Base-by-base conservation (phyloP, 2,113 vertebrate species). In the Corythoichthys intestinalis region DNA sequence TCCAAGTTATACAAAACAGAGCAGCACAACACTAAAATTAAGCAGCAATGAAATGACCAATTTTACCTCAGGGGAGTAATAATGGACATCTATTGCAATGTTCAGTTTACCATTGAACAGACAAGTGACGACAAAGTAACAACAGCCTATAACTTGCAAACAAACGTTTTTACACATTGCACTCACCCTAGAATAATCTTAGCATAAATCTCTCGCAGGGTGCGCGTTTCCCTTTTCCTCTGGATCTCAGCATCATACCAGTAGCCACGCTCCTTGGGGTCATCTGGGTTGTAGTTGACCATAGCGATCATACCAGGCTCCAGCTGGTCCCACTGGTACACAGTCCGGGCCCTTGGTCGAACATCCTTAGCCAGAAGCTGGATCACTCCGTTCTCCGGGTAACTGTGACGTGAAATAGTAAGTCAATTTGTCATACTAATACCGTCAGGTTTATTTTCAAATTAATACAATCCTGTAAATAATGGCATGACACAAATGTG, bases 241-340 rank as follows among this genome's bases (percentile, higher is more conserved):
- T 94, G 89, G 74, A 99, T 96, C 88, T 95, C 91, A 0, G 95
- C 97, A 0, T 99, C 96, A 0, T 99, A 99, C 97, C 97, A 99
- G 88, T 96, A 99, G 0, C 97, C 97, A 0, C 96, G 93, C 69
- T 98, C 96, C 69, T 93, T 94, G 2, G 94, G 94, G 1, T 96
- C 95, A 3, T 98, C 97, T 0, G 95, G 93, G 74, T 98, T 99
- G 76, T 94, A 99, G 90, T 99, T 99, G 38, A 98, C 90, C 97
- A 99, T 98, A 14, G 98, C 94, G 34, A 94, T 82, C 86, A 97
- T 95, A 12, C 95, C 96, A 2, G 90, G 83, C 67, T 94, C 92
- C 65, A 99, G 87, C 71, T 98, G 93, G 48, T 96, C 92, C 97
- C 97, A 99, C 83, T 94, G 90, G 70, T 97, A 88, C 20, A 94